Percentiles rank a stretch among this genome's conserved stretches.
Evolutionary conservation across 2,797 vertebrate species (phyloP).

Genomic region (Hirundo rustica): DNA sequence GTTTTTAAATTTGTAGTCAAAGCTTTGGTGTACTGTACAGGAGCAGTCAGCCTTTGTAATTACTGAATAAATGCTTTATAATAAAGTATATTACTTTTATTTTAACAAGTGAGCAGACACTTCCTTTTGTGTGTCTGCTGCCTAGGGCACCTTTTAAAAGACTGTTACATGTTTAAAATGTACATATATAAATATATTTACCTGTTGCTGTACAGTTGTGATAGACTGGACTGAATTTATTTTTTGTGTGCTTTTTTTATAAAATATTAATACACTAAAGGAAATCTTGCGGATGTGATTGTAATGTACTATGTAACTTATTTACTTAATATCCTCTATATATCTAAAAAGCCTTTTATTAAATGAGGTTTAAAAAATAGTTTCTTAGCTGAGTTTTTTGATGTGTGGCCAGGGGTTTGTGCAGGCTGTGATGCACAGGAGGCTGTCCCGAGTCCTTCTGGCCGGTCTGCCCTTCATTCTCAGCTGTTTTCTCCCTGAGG

Average conservation of each 20-base stretch:
- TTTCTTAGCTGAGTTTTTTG: background rate
- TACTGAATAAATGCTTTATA: slow-evolving; percentile 82
- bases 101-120: slow-evolving; percentile 79
- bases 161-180: slow-evolving; percentile 81
- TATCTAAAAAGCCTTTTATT: slow-evolving; percentile 80
- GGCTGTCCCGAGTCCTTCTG: rapidly evolving
- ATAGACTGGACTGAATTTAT: slow-evolving; percentile 82
- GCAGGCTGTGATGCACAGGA: background rate
- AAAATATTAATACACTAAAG: slow-evolving; percentile 84
- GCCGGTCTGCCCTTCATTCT: background rate
- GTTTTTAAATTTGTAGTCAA: slow-evolving; percentile 70
- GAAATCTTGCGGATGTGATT: slow-evolving; percentile 82
- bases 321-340: slow-evolving; percentile 82
- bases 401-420: background rate
- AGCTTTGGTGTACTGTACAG: slow-evolving; percentile 75
- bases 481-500: no score
- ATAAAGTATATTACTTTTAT: slow-evolving; percentile 81
- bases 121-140: slow-evolving; percentile 80
- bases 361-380: slow-evolving; percentile 78
- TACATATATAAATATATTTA: slow-evolving; percentile 77
- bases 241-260: slow-evolving; percentile 84
- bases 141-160: slow-evolving; percentile 80
- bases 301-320: slow-evolving; percentile 84
- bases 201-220: slow-evolving; percentile 83
- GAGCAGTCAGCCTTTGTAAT: slow-evolving; percentile 78